phyloP scores from a whole-genome alignment of 2,888 invertebrate species.

The Aquatica leii region DNA sequence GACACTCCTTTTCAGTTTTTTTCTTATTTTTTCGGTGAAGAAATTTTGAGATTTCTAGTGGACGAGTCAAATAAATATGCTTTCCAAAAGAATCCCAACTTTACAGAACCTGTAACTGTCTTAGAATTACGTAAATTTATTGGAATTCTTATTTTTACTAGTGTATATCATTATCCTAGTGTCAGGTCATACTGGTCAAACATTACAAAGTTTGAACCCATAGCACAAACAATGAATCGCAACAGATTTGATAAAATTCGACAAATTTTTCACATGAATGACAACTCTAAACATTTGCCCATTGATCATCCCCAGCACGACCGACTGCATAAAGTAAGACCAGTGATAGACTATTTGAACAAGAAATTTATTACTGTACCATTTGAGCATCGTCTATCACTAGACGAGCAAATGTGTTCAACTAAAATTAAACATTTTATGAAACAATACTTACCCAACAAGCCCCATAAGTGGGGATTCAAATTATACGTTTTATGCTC shows the following conservation, averaged over 20 bases:
- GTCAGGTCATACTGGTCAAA: no score
- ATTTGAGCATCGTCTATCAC: slow-evolving; percentile 47
- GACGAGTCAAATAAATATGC: no score
- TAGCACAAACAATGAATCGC: neutral
- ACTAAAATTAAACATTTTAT: slow-evolving; percentile 49
- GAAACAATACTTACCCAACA: slow-evolving; percentile 49
- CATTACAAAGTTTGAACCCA: no score
- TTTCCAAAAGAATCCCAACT: no score
- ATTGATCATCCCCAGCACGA: slow-evolving; percentile 22
- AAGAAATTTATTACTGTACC: slow-evolving; percentile 47
- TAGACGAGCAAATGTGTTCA: slow-evolving; percentile 49
- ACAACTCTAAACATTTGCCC: slow-evolving; percentile 33
- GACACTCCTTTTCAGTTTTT: no score
- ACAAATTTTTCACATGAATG: slow-evolving; percentile 49
- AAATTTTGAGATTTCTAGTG: no score
- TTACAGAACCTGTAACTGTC: no score
- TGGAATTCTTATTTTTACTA: no score
- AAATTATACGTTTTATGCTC: slow-evolving; percentile 40
- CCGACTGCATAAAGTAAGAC: slow-evolving; percentile 39
- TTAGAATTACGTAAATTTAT: no score
- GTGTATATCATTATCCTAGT: no score
- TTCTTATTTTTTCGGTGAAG: no score
- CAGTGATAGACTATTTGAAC: slow-evolving; percentile 43
- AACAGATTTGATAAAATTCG: neutral
- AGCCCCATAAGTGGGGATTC: slow-evolving; percentile 51